A percentile compares a stretch with the other conserved stretches of the same genome.
Evolutionary conservation across 2,888 invertebrate genomes (phyloP).

Genomic region (Lasioglossum marginatum): DNA sequence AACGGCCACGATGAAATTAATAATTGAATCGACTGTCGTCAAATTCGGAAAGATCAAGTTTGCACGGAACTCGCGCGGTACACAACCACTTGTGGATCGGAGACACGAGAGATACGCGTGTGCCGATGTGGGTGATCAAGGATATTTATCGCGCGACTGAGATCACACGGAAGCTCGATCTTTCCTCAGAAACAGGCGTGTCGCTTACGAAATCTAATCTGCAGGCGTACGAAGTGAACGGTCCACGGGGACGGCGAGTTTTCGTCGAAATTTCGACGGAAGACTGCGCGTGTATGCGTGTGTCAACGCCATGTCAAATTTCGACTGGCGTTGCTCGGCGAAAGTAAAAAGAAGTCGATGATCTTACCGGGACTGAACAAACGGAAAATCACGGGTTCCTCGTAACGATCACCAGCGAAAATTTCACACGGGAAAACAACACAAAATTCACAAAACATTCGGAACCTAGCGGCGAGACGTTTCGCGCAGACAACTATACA

Average conservation of each 20-base stretch:
- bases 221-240: background rate
- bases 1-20: background rate
- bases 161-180: background rate
- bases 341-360: constrained; percentile 70
- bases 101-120: constrained; percentile 41
- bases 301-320: constrained; percentile 77
- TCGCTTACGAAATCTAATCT: background rate
- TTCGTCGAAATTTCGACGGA: constrained; percentile 49
- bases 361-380: constrained; percentile 70
- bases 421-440: constrained; percentile 62
- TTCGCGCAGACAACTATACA: constrained; percentile 80
- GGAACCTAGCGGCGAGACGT: constrained; percentile 73
- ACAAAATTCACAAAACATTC: constrained; percentile 66
- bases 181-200: background rate
- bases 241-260: constrained; percentile 15
- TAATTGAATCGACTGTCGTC: background rate
- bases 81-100: constrained; percentile 82
- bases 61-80: constrained; percentile 39
- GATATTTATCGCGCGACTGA: background rate
- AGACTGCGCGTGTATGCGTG: constrained; percentile 57
- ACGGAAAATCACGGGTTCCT: constrained; percentile 43
- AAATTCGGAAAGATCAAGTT: constrained; percentile 44
- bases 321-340: constrained; percentile 59
- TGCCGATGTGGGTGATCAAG: constrained; percentile 41
- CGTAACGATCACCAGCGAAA: constrained; percentile 34